These are phyloP conservation scores for Zosterops pallidus DNA, from an alignment of 2,113 vertebrate genomes.

Conservation along the genomic window DNA sequence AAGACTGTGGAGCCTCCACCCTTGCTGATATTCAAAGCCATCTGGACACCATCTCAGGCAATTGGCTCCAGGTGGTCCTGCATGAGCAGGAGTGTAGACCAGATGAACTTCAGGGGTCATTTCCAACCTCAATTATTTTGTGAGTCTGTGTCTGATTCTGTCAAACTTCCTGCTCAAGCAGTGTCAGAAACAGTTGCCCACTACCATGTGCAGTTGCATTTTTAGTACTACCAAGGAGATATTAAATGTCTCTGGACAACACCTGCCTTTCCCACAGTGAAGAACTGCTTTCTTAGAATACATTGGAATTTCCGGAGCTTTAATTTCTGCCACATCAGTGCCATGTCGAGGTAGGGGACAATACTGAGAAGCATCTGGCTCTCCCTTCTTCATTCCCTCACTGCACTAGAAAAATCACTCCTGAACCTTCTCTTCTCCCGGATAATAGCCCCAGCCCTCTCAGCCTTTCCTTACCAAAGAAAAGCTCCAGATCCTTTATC, in stretches of 20 bases:
- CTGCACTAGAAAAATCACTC: background rate
- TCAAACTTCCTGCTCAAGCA: background rate
- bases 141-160: background rate
- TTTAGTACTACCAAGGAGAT: background rate
- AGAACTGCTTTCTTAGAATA: background rate
- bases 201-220: fast-evolving
- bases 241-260: background rate
- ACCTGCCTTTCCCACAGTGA: background rate
- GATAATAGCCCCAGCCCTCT: background rate
- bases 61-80: background rate
- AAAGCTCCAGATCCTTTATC: background rate
- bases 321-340: background rate
- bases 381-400: background rate
- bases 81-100: background rate
- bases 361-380: background rate
- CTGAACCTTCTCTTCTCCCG: background rate
- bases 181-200: background rate
- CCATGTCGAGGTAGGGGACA: fast-evolving
- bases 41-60: background rate
- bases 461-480: background rate
- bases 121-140: background rate
- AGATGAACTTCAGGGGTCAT: background rate
- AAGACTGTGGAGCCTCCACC: background rate
- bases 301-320: background rate
- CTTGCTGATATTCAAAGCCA: background rate